These are phyloP conservation scores for Hydrophis major DNA, from an alignment of 2,797 vertebrate genomes.

Conservation along the genomic window DNA sequence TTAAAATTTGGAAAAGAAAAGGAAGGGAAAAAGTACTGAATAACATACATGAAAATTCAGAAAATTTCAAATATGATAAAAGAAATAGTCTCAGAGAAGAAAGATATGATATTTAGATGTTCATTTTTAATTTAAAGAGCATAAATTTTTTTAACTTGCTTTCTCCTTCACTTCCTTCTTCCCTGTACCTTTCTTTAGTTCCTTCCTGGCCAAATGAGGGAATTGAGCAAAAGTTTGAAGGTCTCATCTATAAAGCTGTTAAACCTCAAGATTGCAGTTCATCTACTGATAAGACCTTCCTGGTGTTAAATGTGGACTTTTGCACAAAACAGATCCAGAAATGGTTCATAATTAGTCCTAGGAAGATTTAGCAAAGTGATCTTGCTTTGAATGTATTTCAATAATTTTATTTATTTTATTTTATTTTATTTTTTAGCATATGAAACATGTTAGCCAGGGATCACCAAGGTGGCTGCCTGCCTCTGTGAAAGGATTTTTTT, in stretches of 20 bases:
- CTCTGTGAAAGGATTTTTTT: too few species aligned
- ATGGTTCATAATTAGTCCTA: constrained; percentile 33
- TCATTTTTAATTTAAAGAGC: neutral
- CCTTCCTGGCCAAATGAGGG: neutral
- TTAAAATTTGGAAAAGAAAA: neutral
- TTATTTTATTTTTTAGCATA: too few species aligned
- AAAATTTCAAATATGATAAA: neutral
- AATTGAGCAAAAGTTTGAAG: neutral
- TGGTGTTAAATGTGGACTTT: constrained; percentile 25
- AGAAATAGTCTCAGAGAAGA: neutral
- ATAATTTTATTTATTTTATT: too few species aligned
- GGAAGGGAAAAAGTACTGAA: neutral
- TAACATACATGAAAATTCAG: neutral
- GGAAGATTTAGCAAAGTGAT: constrained; percentile 15
- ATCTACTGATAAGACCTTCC: constrained; percentile 25
- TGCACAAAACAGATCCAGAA: constrained; percentile 41
- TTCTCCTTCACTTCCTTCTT: neutral
- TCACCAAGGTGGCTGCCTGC: too few species aligned
- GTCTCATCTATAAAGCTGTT: constrained; percentile 40
- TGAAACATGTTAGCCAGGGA: too few species aligned
- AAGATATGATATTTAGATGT: neutral
- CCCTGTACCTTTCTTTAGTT: neutral
- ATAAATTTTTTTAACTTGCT: neutral
- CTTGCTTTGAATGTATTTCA: constrained; percentile 26
- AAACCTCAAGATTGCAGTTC: constrained; percentile 30